Conservation (phyloP, 1,140 invertebrate species). For the Ceratoteleas bidentatus region DNA sequence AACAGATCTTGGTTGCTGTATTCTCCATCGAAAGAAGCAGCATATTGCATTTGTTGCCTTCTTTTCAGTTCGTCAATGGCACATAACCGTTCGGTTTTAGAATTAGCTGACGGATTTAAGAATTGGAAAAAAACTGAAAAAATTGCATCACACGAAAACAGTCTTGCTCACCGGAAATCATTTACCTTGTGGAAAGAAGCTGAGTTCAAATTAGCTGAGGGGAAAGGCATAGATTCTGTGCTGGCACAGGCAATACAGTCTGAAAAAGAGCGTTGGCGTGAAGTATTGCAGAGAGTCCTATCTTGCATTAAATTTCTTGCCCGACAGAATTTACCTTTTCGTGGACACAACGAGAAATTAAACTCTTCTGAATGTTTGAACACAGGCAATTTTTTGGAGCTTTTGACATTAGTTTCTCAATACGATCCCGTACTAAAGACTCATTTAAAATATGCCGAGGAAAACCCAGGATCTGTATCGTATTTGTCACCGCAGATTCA, state of each 20-base stretch:
- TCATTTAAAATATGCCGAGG: conserved; percentile 3
- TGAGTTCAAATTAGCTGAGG: background rate
- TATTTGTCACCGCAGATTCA: conserved; percentile 1
- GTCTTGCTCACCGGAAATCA: background rate
- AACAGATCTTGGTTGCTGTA: background rate
- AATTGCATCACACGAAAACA: background rate
- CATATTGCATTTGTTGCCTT: conserved; percentile 1
- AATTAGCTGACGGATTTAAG: background rate
- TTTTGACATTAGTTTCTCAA: conserved; percentile 2
- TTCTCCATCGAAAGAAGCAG: background rate
- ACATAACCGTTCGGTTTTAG: background rate
- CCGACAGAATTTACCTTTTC: background rate
- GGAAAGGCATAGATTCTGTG: background rate
- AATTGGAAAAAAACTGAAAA: conserved; percentile 1
- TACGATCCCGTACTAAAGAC: background rate
- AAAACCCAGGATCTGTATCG: background rate
- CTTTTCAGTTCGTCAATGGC: background rate
- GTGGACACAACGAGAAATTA: conserved; percentile 2
- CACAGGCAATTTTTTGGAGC: background rate
- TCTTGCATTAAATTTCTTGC: conserved; percentile 2
- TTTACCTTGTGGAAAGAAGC: background rate
- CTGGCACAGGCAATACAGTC: background rate
- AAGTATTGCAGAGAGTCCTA: background rate
- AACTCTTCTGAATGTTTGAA: background rate
- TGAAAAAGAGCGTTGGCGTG: conserved; percentile 5